Base-by-base conservation (phyloP, 2,113 vertebrate species). In the Clupea harengus region DNA sequence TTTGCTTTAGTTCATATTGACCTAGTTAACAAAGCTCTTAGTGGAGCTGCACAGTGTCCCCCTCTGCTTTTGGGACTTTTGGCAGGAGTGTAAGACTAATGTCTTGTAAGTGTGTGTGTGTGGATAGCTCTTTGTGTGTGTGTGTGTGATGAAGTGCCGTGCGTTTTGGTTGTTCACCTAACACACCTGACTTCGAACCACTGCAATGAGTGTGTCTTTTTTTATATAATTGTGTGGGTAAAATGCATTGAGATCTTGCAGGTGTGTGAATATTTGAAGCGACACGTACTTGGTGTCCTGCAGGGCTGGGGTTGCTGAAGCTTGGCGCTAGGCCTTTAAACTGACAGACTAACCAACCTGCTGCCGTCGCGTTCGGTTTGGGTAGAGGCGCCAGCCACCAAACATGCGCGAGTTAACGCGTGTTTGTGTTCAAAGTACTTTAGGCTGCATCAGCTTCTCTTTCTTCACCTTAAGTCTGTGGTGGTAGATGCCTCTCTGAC, bases 391-490 rank as follows among this genome's bases (percentile, higher is more conserved):
- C 22, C 39, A 72, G 10, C 3, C 25, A 1, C 22, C 39, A 72
- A 32, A 32, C 64, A 72, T 13, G 3, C 5, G 28, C 25, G 11
- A 72, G 64, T 28, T 72, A 32, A 72, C 10, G 25, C 32, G 25
- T 32, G 72, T 39, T 39, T 78, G 72, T 78, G 32, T 39, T 28
- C 8, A 67, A 15, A 44, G 13, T 39, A 15, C 9, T 72, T 64
- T 32, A 39, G 15, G 72, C 28, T 78, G 72, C 72, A 78, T 78
- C 32, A 78, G 72, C 72, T 39, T 78, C 72, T 15, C 72, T 78
- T 9, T 11, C 2, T 78, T 4, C 10, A 9, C 64, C 28, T 39
- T 32, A 13, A 13, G 25, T 39, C 72, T 15, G 72, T 15, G 6
- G 25, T 15, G 8, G 25, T 57, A 57, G 6, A 17, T 18, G 13